Evolutionary conservation across 2,797 vertebrate species (phyloP), one percentile per base, ranked within the genome.

Genomic region (Danio albolineatus): DNA sequence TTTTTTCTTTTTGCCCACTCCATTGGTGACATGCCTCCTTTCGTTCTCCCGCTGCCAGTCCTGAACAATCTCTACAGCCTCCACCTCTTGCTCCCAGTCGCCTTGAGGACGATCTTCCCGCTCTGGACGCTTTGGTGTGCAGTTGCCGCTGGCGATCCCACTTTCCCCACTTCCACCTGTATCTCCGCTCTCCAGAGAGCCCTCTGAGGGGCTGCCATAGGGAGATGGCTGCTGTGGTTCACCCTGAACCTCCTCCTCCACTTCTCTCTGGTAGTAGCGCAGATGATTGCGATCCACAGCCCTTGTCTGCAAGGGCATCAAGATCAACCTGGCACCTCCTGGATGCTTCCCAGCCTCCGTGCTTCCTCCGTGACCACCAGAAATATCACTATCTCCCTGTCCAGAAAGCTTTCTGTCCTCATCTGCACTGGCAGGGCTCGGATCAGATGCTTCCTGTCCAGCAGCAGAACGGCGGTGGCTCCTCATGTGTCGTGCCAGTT

Each of bases 81-180:
- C 82, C 83, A 39, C 85, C 85, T 82, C 86, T 83, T 61, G 57
- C 57, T 51, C 86, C 83, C 82, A 76, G 59, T 85, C 86, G 44
- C 57, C 66, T 44, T 67, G 64, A 56, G 79, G 75, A 16, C 84
- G 74, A 75, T 86, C 81, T 60, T 84, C 87, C 82, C 82, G 83
- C 79, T 93, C 91, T 2, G 89, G n/a, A 8, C 90, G 91, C 39
- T 94, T 94, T 36, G 94, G 94, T 0, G 95, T 95, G 88, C 94
- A 93, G 62, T 95, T 95, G 0, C 92, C 95, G 0, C 95, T 95
- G 12, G 95, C 95, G 4, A 95, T 95, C 0, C 95, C 95, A 4
- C 95, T 94, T 83, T 95, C 95, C 0, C 94, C 94, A 0, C 94
- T 93, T 46, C 95, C 92, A 0, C 93, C 94, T 0, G 93, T 95